Percentiles rank a stretch among this genome's conserved stretches.
These are phyloP conservation scores for Drosophila greeni DNA, from an alignment of 2,888 invertebrate species.

Conservation along the genomic window DNA sequence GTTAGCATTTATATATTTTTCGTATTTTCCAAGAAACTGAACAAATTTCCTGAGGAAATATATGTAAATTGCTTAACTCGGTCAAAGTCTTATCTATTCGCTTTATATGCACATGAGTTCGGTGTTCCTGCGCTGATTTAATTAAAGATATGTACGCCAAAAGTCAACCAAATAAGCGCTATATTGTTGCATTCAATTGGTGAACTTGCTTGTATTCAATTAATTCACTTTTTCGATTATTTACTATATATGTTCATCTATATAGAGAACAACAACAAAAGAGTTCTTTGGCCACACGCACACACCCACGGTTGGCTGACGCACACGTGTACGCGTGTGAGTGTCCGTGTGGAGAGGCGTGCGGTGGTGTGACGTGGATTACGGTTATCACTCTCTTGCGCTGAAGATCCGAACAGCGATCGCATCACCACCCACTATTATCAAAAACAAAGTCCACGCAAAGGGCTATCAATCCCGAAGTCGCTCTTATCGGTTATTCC, in stretches of 20 bases:
- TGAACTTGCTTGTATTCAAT: conserved; percentile 17
- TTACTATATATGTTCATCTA: background rate
- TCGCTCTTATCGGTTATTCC: conserved; percentile 34
- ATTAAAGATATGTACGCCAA: conserved; percentile 1
- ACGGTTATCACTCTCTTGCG: conserved; percentile 18
- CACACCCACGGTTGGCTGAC: conserved; percentile 3
- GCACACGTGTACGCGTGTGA: conserved; percentile 8
- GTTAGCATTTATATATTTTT: no score
- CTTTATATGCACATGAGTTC: background rate
- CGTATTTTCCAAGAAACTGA: background rate
- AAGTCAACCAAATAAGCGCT: background rate
- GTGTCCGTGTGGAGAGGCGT: background rate
- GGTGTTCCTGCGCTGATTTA: background rate
- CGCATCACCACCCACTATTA: conserved; percentile 30
- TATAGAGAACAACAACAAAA: conserved; percentile 15
- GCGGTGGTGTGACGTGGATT: conserved; percentile 23
- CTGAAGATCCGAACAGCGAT: conserved; percentile 5
- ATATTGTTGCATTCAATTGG: conserved; percentile 17
- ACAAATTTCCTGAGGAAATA: background rate
- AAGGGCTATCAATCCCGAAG: conserved; percentile 19
- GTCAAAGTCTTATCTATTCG: conserved; percentile 6
- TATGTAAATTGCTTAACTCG: conserved; percentile 8
- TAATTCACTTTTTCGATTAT: conserved; percentile 19
- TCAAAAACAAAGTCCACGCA: conserved; percentile 26
- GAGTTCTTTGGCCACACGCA: conserved; percentile 20